A percentile compares a stretch with the other conserved stretches of the same genome.
Conservation (phyloP, 30 jellyfish, hydroid and myxozoan genomes). For the Pseudorhiza aurosa region DNA sequence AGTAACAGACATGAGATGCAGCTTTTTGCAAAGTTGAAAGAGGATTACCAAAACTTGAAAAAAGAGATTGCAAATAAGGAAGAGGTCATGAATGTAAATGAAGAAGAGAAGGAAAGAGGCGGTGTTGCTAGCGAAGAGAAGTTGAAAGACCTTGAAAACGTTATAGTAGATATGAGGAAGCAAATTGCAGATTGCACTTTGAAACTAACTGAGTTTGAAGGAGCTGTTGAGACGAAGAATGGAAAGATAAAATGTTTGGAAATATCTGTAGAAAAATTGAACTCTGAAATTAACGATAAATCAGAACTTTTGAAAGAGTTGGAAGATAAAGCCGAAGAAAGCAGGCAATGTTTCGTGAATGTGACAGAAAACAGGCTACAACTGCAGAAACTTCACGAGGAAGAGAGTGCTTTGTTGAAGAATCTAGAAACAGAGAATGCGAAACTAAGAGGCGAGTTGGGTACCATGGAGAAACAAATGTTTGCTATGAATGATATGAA, state of each 20-base stretch:
- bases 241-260: conserved; percentile 12
- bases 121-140: conserved; percentile 1
- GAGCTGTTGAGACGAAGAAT: background rate
- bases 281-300: background rate
- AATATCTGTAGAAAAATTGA: background rate
- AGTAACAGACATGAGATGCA: conserved; percentile 41
- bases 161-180: conserved; percentile 6
- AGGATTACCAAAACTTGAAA: conserved; percentile 47
- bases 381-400: conserved; percentile 22
- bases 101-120: conserved; percentile 3
- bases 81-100: conserved; percentile 24
- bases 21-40: conserved; percentile 46
- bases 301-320: background rate
- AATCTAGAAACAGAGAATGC: conserved; percentile 44
- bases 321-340: conserved; percentile 17
- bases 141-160: background rate
- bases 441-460: conserved; percentile 33
- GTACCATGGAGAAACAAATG: conserved; percentile 1
- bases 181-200: background rate
- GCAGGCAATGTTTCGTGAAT: background rate
- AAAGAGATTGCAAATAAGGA: conserved; percentile 37
- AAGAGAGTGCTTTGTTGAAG: conserved; percentile 6
- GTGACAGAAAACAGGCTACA: conserved; percentile 7
- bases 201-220: conserved; percentile 6
- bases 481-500: background rate